Percentiles rank a stretch among this genome's conserved stretches.
Evolutionary conservation across 2,113 vertebrate genomes (phyloP).

Genomic region (Dissostichus mawsoni): DNA sequence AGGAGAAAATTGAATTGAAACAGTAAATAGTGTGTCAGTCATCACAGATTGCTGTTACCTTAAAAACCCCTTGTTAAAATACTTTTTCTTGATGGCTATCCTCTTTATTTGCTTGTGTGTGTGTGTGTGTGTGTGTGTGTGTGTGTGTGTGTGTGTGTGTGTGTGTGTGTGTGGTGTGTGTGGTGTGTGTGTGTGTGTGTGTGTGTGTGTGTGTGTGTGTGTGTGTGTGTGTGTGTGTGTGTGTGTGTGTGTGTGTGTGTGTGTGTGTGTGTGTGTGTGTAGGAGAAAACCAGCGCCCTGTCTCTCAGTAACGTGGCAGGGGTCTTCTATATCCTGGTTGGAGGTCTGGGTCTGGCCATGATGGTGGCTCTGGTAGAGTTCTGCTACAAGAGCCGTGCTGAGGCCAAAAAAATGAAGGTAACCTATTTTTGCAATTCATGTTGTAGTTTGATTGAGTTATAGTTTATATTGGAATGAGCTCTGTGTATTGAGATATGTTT

Average conservation of each 20-base stretch:
- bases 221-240: too few species aligned
- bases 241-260: too few species aligned
- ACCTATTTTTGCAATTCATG: neutral
- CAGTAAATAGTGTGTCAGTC: neutral
- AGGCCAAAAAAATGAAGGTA: conserved; percentile 96
- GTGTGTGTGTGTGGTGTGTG: too few species aligned
- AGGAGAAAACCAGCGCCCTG: conserved; percentile 99
- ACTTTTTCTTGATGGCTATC: conserved; percentile 58
- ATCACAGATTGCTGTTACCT: neutral
- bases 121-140: too few species aligned
- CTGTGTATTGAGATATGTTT: too few species aligned
- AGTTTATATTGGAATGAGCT: neutral
- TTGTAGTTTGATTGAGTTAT: neutral
- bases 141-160: too few species aligned
- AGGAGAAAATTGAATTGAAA: neutral
- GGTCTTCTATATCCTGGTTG: conserved; percentile 99
- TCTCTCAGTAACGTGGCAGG: conserved; percentile 98
- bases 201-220: too few species aligned
- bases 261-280: conserved; percentile 15
- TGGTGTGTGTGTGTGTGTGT: too few species aligned
- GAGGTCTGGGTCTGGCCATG: conserved; percentile 98
- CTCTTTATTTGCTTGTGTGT: conserved; percentile 47
- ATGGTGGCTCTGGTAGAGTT: conserved; percentile 99
- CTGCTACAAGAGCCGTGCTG: conserved; percentile 98
- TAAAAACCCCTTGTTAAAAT: conserved; percentile 12